Conservation (phyloP, 2,797 vertebrate genomes). For the Gymnothorax javanicus region DNA sequence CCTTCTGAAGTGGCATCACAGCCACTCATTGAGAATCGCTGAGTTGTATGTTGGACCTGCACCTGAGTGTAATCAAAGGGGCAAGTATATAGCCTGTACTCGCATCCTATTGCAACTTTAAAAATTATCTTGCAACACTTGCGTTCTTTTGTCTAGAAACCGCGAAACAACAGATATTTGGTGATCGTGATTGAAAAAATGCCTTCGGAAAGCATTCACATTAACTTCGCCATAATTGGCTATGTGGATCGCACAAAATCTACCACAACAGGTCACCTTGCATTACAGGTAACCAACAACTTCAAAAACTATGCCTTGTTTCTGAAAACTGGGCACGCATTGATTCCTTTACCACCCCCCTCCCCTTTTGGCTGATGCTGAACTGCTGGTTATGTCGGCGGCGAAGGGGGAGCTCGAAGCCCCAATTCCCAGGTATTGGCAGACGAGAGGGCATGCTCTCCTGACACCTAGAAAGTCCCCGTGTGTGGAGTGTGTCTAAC, state of each 20-base stretch:
- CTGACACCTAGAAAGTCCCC: constrained; percentile 78
- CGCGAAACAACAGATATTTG: no score
- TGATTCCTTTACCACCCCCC: no score
- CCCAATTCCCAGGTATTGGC: constrained; percentile 76
- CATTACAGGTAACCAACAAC: constrained; percentile 65
- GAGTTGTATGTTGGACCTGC: background rate
- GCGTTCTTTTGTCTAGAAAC: background rate
- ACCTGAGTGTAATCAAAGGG: background rate
- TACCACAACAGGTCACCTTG: constrained; percentile 79
- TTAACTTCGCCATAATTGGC: constrained; percentile 78
- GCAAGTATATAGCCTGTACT: background rate
- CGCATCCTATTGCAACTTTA: no score
- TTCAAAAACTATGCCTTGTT: background rate
- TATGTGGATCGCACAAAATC: constrained; percentile 84
- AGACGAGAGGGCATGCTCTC: constrained; percentile 79
- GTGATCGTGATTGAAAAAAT: constrained; percentile 42
- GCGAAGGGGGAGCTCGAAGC: constrained; percentile 81
- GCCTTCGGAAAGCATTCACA: constrained; percentile 65
- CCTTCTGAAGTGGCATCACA: no score
- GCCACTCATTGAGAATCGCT: background rate
- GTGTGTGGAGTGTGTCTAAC: constrained; percentile 83
- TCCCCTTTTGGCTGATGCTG: constrained; percentile 81
- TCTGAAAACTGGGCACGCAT: no score
- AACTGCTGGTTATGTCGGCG: constrained; percentile 77
- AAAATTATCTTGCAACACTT: background rate